Evolutionary conservation across 2,888 invertebrate species (phyloP).

Genomic region (Volucella bombylans): DNA sequence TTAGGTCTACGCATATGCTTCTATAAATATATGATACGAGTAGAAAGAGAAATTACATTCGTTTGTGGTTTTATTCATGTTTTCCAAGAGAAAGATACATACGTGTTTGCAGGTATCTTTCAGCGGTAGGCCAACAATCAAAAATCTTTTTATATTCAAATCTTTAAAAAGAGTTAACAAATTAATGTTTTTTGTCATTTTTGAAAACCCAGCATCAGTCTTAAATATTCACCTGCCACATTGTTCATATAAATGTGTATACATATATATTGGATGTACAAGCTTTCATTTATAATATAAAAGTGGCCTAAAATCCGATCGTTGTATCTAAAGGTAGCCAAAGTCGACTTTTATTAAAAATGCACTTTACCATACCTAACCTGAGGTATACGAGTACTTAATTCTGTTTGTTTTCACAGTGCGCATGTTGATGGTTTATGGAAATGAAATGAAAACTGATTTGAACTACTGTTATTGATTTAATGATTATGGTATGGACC

Average conservation of each 20-base stretch:
- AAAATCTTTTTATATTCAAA: too few species aligned
- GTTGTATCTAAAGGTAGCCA: neutral
- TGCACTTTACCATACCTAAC: neutral
- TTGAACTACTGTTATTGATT: neutral
- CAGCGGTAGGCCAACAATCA: too few species aligned
- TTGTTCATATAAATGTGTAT: neutral
- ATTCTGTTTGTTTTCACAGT: neutral
- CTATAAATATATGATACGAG: neutral
- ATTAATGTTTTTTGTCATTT: too few species aligned
- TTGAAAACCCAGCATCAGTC: too few species aligned
- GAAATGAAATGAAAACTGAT: neutral
- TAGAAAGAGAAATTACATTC: too few species aligned
- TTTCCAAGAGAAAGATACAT: too few species aligned
- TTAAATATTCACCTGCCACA: too few species aligned
- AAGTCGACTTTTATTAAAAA: neutral
- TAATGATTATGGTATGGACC: neutral
- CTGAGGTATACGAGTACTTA: neutral
- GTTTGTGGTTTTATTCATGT: too few species aligned
- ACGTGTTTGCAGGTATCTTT: too few species aligned
- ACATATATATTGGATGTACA: neutral
- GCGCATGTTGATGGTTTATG: conserved; percentile 18
- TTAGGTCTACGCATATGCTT: conserved; percentile 5
- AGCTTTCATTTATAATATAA: neutral
- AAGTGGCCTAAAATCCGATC: conserved; percentile 1
- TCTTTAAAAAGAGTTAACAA: too few species aligned